Conservation (phyloP, 2,113 vertebrate species). For the Gadus chalcogrammus region DNA sequence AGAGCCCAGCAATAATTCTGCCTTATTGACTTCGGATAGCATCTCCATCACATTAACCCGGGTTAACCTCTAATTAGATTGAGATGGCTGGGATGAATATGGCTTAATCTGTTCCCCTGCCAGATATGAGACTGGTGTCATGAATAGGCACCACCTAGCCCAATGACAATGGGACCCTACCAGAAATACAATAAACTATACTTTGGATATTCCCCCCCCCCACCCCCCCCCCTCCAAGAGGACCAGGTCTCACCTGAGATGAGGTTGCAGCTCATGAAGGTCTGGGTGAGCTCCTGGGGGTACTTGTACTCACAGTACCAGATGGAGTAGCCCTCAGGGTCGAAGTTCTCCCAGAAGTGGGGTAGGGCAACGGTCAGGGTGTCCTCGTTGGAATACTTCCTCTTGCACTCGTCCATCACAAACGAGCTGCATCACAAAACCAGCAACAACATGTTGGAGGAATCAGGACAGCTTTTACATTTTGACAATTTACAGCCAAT, state of each 20-base stretch:
- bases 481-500: no score
- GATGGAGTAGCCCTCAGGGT: conserved; percentile 86
- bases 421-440: conserved; percentile 71
- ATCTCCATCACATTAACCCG: no score
- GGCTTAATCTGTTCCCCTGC: neutral
- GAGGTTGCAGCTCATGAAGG: conserved; percentile 97
- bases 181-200: neutral
- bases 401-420: conserved; percentile 89
- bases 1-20: no score
- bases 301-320: conserved; percentile 86
- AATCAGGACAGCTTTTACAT: no score
- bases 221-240: neutral
- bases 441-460: neutral
- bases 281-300: conserved; percentile 79
- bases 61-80: neutral
- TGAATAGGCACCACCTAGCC: neutral
- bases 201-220: neutral
- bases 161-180: neutral
- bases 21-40: no score
- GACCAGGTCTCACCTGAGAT: conserved; percentile 78
- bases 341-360: conserved; percentile 88
- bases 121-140: conserved; percentile 2
- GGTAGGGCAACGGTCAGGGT: conserved; percentile 84
- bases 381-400: conserved; percentile 91
- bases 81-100: neutral